Evolutionary conservation across 2,888 invertebrate genomes (phyloP), one percentile per base, ranked within the genome.

Genomic region (Ecdyonurus torrentis): DNA sequence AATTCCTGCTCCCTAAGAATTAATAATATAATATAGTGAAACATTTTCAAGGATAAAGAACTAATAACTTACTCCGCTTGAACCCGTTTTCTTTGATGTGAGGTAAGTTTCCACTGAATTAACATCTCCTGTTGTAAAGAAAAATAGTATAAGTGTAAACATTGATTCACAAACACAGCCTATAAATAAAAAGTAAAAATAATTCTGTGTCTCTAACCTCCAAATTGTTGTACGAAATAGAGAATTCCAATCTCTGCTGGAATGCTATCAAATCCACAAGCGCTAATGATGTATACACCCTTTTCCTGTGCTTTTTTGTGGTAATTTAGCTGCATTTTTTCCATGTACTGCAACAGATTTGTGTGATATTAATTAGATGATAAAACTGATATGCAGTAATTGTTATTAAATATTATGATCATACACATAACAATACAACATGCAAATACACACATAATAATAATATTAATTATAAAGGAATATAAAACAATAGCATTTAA

Each of bases 201-300:
- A 2, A 24, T 55, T 23, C n/a, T 55, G n/a, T 7, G 5, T 20
- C 3, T 55, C n/a, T 18, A 10, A 77, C 90, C 91, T 66, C 80
- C 79, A 71, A 93, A 93, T 69, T 91, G 81, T 67, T 88, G 77
- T 70, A 88, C 83, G 53, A 90, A 76, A 73, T 81, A 91, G n/a
- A 87, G 74, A 0, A 89, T 76, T 1, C 97, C 96, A 75, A 95
- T 76, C 72, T 98, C 97, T 59, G 84, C 81, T 19, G 96, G 95
- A 67, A 97, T 86, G 70, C 91, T 89, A 75, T 97, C 97, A 73
- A 91, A 89, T 25, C 97, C 97, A 76, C 95, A 96, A 1, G 95
- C 88, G 67, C 91, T 92, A 25, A 98, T 77, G 7, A 97, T 78
- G 74, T 88, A 95, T 2, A 92, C 82, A n/a, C 87, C 87, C 10